Conservation (phyloP, 2,888 invertebrate genomes). For the Cosmia pyralina region DNA sequence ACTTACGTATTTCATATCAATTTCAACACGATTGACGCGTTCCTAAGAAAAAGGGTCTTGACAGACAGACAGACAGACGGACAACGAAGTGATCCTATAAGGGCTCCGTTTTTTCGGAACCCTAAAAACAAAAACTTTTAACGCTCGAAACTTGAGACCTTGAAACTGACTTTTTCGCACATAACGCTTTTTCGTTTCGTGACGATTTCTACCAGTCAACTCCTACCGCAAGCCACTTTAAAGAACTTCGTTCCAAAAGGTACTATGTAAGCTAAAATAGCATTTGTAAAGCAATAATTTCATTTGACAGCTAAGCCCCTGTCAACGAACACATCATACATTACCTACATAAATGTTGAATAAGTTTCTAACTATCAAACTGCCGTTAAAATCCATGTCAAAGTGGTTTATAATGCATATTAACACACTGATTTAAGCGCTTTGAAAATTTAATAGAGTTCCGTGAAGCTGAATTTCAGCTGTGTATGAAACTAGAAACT, state of each 20-base stretch:
- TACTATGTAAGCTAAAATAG: neutral
- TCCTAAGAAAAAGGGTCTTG: too few species aligned
- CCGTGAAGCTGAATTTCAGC: constrained; percentile 12
- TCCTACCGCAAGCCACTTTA: too few species aligned
- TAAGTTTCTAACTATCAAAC: constrained; percentile 52
- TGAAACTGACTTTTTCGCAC: too few species aligned
- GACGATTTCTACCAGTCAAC: too few species aligned
- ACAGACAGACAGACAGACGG: too few species aligned
- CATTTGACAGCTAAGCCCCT: neutral
- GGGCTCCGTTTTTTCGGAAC: too few species aligned
- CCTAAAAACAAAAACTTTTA: too few species aligned
- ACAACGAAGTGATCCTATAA: too few species aligned
- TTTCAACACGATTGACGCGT: too few species aligned
- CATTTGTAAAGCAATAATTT: neutral
- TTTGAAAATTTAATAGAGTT: constrained; percentile 43
- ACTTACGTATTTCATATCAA: too few species aligned
- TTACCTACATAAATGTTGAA: constrained; percentile 43
- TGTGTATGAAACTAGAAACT: constrained; percentile 5
- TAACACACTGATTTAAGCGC: constrained; percentile 52
- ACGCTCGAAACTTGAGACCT: too few species aligned
- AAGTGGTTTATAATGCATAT: constrained; percentile 54
- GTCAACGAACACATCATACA: constrained; percentile 3
- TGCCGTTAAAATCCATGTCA: constrained; percentile 49
- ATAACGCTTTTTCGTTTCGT: too few species aligned
- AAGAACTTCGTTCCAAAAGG: neutral